Conservation (phyloP, 2,113 vertebrate species). For the Perognathus longimembris region DNA sequence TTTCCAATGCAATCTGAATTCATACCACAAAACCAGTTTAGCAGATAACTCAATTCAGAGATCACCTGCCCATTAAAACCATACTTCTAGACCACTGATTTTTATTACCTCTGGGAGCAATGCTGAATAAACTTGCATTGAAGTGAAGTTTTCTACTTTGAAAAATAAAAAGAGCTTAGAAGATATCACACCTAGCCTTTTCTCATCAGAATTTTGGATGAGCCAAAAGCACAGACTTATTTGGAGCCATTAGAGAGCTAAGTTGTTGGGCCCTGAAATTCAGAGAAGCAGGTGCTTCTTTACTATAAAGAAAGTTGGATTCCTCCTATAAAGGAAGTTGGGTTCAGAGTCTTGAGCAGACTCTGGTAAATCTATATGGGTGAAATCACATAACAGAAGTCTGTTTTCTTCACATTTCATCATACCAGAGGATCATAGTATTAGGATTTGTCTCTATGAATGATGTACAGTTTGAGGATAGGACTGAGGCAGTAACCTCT, state of each 20-base stretch:
- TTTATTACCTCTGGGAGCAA: constrained; percentile 58
- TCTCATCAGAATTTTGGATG: neutral
- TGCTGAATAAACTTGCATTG: constrained; percentile 58
- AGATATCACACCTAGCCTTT: neutral
- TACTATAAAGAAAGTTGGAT: neutral
- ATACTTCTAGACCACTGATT: constrained; percentile 64
- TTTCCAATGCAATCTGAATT: constrained; percentile 65
- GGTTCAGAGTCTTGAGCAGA: neutral
- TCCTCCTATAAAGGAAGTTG: neutral
- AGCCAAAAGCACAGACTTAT: neutral
- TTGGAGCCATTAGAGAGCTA: neutral
- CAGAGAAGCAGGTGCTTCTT: neutral
- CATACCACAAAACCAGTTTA: constrained; percentile 60
- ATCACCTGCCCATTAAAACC: constrained; percentile 56
- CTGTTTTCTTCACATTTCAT: neutral
- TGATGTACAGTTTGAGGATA: neutral
- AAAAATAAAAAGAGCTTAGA: neutral
- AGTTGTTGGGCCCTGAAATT: neutral
- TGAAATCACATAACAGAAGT: neutral
- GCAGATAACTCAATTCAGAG: constrained; percentile 67
- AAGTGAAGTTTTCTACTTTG: constrained; percentile 11
- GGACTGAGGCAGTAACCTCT: neutral
- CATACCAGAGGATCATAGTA: neutral
- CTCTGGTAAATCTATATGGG: neutral
- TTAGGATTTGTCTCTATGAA: neutral